Evolutionary conservation across 2,888 invertebrate species (phyloP).

Genomic region (Macrosoma leucophasiata): DNA sequence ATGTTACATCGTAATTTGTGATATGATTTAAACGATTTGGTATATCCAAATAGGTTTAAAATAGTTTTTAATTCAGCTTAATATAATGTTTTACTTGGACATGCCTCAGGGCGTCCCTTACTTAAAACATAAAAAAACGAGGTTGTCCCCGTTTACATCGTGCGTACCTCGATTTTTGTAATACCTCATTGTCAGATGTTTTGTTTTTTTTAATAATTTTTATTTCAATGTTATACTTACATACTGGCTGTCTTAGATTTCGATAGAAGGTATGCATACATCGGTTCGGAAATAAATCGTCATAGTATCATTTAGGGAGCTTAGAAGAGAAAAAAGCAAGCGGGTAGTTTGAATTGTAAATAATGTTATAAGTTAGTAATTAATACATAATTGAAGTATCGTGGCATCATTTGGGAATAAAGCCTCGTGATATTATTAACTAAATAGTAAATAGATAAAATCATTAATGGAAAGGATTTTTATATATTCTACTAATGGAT

Average conservation of each 20-base stretch:
- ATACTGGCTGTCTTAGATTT: slow-evolving; percentile 38
- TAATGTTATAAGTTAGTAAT: slow-evolving; percentile 61
- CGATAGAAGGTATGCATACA: slow-evolving; percentile 32
- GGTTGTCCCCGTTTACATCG: slow-evolving; percentile 37
- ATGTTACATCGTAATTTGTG: slow-evolving; percentile 66
- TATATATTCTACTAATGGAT: slow-evolving; percentile 75
- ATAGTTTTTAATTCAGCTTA: slow-evolving; percentile 46
- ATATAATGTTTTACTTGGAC: slow-evolving; percentile 25
- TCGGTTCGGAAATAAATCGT: slow-evolving; percentile 37
- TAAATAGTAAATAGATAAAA: slow-evolving; percentile 73
- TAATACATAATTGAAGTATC: slow-evolving; percentile 53
- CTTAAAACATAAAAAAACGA: no score
- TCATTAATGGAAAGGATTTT: slow-evolving; percentile 74
- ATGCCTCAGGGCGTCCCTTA: slow-evolving; percentile 18
- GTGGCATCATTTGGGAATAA: slow-evolving; percentile 62
- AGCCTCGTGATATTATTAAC: slow-evolving; percentile 75
- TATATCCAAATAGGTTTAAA: slow-evolving; percentile 46
- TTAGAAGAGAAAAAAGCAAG: slow-evolving; percentile 57
- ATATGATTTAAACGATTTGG: slow-evolving; percentile 63
- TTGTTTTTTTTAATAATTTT: slow-evolving; percentile 68
- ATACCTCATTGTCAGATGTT: slow-evolving; percentile 70
- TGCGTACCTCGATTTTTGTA: slow-evolving; percentile 60
- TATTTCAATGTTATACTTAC: slow-evolving; percentile 58
- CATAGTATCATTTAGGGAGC: slow-evolving; percentile 53
- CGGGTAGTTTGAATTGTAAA: slow-evolving; percentile 73